Evolutionary conservation across 2,888 invertebrate species (phyloP).

Genomic region (Polymixis lichenea): DNA sequence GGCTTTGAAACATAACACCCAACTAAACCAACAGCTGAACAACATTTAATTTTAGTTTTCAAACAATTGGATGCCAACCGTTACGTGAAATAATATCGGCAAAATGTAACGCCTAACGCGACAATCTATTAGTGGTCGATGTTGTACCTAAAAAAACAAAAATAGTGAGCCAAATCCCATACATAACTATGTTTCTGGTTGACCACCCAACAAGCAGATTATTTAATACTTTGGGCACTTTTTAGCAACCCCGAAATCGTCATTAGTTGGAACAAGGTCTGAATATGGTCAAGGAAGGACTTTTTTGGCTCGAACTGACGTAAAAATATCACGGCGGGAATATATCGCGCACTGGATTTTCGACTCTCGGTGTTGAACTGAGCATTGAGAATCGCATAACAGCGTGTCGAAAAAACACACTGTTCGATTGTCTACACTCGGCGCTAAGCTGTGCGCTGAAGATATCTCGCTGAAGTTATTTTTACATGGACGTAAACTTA

Average conservation of each 20-base stretch:
- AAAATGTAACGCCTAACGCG: constrained; percentile 17
- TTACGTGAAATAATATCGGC: constrained; percentile 44
- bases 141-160: neutral
- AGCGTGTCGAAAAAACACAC: no score
- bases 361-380: no score
- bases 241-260: neutral
- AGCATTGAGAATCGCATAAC: no score
- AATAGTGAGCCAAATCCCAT: neutral
- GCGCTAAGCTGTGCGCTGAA: no score
- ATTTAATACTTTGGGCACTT: no score
- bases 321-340: no score
- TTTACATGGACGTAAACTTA: no score
- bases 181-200: neutral
- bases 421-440: no score
- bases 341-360: no score
- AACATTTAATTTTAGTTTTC: constrained; percentile 58
- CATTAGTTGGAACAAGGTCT: neutral
- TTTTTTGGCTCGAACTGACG: no score
- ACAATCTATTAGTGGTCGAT: neutral
- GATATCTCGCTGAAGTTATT: no score
- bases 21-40: constrained; percentile 39
- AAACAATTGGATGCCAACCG: constrained; percentile 52
- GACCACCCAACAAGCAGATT: neutral
- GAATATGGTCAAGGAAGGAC: neutral
- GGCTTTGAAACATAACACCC: constrained; percentile 44